Evolutionary conservation across 2,113 vertebrate species (phyloP).

Genomic region (Melanerpes formicivorus): DNA sequence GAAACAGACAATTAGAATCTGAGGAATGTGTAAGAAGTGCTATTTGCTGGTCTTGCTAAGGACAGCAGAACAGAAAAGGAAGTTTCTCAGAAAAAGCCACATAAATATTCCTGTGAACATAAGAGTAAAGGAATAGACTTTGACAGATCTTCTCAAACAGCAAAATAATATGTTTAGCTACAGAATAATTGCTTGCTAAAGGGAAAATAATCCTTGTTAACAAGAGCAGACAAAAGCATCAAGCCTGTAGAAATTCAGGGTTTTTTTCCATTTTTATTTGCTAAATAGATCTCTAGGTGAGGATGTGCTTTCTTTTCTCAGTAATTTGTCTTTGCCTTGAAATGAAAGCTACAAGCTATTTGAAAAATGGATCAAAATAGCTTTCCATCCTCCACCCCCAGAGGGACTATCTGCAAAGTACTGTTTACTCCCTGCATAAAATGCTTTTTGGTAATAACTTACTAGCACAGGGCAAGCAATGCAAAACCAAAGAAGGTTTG

Average conservation of each 20-base stretch:
- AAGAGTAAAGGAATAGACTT: background rate
- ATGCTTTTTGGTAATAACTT: background rate
- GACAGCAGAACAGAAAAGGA: background rate
- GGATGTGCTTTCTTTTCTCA: conserved; percentile 12
- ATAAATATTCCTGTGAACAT: background rate
- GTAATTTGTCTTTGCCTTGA: conserved; percentile 8
- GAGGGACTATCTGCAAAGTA: background rate
- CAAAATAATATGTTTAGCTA: background rate
- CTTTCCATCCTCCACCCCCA: background rate
- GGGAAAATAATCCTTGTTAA: conserved; percentile 9
- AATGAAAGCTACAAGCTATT: conserved; percentile 21
- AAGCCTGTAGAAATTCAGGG: background rate
- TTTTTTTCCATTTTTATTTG: background rate
- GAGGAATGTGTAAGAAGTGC: background rate
- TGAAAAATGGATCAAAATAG: conserved; percentile 19
- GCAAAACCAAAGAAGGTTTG: background rate
- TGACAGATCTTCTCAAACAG: background rate
- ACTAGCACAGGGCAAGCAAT: background rate
- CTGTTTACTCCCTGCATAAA: background rate
- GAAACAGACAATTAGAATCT: background rate
- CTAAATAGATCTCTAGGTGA: background rate
- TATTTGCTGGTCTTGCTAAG: background rate
- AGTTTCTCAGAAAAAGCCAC: background rate
- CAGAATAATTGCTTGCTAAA: background rate
- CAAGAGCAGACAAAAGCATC: background rate